Evolutionary conservation across 2,113 vertebrate genomes (phyloP).

Genomic region (Catharus bicknelli): DNA sequence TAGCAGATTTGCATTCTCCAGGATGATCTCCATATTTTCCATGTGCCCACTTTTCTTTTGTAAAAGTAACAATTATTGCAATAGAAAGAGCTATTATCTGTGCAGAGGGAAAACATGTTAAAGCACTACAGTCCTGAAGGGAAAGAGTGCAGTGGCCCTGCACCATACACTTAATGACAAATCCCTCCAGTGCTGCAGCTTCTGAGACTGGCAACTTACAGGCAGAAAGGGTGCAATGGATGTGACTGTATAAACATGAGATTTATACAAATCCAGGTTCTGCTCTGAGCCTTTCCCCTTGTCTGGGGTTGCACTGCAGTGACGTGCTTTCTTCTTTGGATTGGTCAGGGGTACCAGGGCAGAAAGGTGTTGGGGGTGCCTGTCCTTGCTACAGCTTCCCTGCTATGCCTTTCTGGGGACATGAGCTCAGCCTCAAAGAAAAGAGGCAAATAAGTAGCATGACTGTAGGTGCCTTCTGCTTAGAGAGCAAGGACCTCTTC

Average conservation of each 20-base stretch:
- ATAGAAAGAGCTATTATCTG: not conserved
- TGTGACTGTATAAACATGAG: not conserved
- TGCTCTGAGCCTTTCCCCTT: not conserved
- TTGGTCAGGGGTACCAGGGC: accelerated
- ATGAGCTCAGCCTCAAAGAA: not conserved
- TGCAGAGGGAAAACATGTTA: not conserved
- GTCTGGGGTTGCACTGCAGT: not conserved
- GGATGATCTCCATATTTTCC: not conserved
- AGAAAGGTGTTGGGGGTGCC: not conserved
- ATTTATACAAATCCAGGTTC: not conserved
- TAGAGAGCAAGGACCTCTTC: not conserved
- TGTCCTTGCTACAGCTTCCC: not conserved
- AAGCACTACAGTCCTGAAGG: not conserved
- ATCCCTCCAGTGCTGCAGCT: not conserved
- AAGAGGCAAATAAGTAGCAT: not conserved
- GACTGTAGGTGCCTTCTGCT: not conserved
- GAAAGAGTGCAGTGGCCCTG: not conserved
- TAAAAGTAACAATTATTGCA: not conserved
- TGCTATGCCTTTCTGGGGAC: not conserved
- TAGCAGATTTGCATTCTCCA: not conserved
- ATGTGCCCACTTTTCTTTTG: not conserved
- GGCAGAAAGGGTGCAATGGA: not conserved
- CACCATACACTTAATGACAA: not conserved
- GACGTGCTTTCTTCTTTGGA: not conserved
- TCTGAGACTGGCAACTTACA: not conserved